phyloP scores from a whole-genome alignment of 2,888 invertebrate species.

The Noctua fimbriata region DNA sequence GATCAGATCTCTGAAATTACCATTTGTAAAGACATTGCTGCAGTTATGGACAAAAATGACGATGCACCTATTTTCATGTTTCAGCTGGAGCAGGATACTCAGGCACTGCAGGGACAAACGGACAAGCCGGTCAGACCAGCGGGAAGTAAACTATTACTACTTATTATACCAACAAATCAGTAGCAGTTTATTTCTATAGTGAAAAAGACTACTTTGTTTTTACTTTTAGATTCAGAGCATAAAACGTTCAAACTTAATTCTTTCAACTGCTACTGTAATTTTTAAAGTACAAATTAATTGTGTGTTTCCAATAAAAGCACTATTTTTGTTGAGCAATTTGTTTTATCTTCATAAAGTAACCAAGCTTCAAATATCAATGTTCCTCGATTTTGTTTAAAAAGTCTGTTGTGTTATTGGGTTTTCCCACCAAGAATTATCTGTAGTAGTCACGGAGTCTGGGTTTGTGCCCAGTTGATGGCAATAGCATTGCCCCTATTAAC shows the following conservation, averaged over 20 bases:
- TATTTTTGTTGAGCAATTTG: background rate
- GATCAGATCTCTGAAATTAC: background rate
- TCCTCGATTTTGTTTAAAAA: background rate
- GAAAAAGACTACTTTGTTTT: background rate
- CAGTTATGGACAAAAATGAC: background rate
- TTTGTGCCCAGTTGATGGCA: too few species aligned
- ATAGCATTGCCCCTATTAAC: too few species aligned
- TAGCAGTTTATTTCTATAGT: background rate
- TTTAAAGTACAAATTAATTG: background rate
- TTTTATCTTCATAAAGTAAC: background rate
- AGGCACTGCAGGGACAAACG: background rate
- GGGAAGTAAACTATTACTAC: constrained; percentile 24
- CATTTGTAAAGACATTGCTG: background rate
- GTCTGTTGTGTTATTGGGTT: too few species aligned
- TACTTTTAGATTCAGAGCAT: background rate
- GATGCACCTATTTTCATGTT: background rate
- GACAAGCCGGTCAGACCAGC: background rate
- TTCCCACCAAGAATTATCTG: too few species aligned
- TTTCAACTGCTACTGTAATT: background rate
- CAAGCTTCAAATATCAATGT: background rate
- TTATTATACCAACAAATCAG: background rate
- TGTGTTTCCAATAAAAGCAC: constrained; percentile 2
- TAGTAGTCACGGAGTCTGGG: too few species aligned
- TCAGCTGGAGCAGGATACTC: constrained; percentile 10
- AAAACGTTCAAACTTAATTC: background rate